These are phyloP conservation scores for Galeopsomyia nigrocyanea DNA, from an alignment of 2,888 invertebrate species.

Conservation along the genomic window DNA sequence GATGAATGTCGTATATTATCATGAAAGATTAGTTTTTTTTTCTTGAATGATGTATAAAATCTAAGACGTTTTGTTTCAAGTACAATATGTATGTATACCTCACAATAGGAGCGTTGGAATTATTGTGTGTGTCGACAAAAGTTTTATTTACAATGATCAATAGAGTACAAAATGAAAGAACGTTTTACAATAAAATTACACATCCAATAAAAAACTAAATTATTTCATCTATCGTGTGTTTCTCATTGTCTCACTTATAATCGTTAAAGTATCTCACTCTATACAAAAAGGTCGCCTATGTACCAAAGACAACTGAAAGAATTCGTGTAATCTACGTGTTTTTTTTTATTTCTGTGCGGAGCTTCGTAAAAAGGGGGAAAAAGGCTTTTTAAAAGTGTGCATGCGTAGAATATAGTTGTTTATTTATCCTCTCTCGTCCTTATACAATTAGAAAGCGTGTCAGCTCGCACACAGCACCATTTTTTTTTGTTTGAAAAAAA, in stretches of 20 bases:
- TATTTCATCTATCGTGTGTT: slow-evolving; percentile 5
- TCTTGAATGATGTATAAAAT: background rate
- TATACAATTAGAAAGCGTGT: slow-evolving; percentile 46
- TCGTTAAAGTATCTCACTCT: background rate
- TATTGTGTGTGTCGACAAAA: slow-evolving; percentile 19
- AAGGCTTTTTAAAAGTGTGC: slow-evolving; percentile 40
- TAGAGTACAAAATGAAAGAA: slow-evolving; percentile 43
- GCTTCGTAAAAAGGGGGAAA: slow-evolving; percentile 19
- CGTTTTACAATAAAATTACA: slow-evolving; percentile 25
- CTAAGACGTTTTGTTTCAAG: no score
- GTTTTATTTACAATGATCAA: slow-evolving; percentile 36
- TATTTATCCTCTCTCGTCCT: slow-evolving; percentile 48
- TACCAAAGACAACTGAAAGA: no score
- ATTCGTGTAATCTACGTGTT: no score
- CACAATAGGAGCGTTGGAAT: background rate
- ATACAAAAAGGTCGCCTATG: slow-evolving; percentile 9
- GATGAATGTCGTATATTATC: background rate
- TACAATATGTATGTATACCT: no score
- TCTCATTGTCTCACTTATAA: no score
- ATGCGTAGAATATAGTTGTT: slow-evolving; percentile 53
- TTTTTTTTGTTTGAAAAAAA: slow-evolving; percentile 39
- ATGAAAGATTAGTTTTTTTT: background rate
- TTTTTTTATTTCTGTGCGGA: background rate
- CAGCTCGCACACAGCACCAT: slow-evolving; percentile 46
- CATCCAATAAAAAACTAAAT: slow-evolving; percentile 12